Percentiles rank a stretch among this genome's conserved stretches.
phyloP scores from a whole-genome alignment of 2,888 invertebrate genomes.

The Drosophila koepferae region DNA sequence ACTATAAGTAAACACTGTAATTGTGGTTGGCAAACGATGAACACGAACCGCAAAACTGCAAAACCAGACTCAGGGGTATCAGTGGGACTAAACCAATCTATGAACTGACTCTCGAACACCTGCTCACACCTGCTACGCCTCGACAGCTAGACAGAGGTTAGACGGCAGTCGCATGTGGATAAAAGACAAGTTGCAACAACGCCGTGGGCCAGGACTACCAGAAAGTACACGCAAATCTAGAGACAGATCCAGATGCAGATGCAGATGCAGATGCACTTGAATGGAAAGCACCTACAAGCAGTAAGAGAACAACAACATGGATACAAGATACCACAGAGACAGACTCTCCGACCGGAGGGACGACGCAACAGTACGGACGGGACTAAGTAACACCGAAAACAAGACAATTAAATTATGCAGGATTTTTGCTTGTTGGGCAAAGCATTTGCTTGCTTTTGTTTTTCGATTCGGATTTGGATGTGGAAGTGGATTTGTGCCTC shows the following conservation, averaged over 20 bases:
- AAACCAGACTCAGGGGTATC: slow-evolving; percentile 27
- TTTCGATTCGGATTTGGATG: not conserved
- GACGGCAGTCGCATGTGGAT: slow-evolving; percentile 47
- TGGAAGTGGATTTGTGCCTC: not conserved
- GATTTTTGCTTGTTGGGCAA: slow-evolving; percentile 46
- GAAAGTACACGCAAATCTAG: slow-evolving; percentile 19
- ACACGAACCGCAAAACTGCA: slow-evolving; percentile 52
- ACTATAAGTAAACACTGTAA: slow-evolving; percentile 58
- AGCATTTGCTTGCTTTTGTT: slow-evolving; percentile 38
- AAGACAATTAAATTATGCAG: slow-evolving; percentile 76
- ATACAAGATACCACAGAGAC: slow-evolving; percentile 17
- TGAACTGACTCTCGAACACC: slow-evolving; percentile 4
- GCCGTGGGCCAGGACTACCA: slow-evolving; percentile 43
- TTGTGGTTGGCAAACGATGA: slow-evolving; percentile 54
- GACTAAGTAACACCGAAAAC: slow-evolving; percentile 56
- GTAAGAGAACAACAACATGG: slow-evolving; percentile 17
- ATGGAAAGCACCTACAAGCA: slow-evolving; percentile 23
- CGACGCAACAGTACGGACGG: slow-evolving; percentile 11
- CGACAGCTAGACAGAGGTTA: slow-evolving; percentile 17
- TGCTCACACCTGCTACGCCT: slow-evolving; percentile 46
- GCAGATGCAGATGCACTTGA: slow-evolving; percentile 27
- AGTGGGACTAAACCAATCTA: slow-evolving; percentile 13
- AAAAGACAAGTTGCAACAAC: slow-evolving; percentile 51
- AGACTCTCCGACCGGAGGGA: slow-evolving; percentile 13
- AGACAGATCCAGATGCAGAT: not conserved